Evolutionary conservation across 2,888 invertebrate genomes (phyloP).

Genomic region (Hanleya hanleyi): DNA sequence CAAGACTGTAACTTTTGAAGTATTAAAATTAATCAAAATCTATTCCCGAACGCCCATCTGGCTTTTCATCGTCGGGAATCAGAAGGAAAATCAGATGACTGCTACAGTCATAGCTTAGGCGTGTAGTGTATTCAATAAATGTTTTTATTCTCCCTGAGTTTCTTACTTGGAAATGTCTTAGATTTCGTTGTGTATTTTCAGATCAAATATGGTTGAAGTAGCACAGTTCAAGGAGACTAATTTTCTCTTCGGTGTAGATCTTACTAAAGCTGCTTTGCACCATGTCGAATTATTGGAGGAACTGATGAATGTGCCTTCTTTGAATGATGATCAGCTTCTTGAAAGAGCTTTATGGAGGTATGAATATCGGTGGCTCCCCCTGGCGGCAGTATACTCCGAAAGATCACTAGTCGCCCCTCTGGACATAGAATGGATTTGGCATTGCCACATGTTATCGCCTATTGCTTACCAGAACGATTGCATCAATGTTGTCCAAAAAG

Average conservation of each 20-base stretch:
- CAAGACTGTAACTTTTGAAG: too few species aligned
- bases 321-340: conserved; percentile 60
- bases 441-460: conserved; percentile 72
- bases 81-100: too few species aligned
- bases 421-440: conserved; percentile 76
- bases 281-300: conserved; percentile 36
- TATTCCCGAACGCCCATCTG: too few species aligned
- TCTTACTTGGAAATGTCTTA: too few species aligned
- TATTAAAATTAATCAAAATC: too few species aligned
- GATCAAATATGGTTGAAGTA: too few species aligned
- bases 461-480: conserved; percentile 66
- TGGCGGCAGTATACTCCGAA: conserved; percentile 65
- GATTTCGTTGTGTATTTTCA: too few species aligned
- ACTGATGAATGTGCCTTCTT: conserved; percentile 28
- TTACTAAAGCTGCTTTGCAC: conserved; percentile 29
- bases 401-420: conserved; percentile 73
- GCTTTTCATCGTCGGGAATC: too few species aligned
- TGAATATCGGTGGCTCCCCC: conserved; percentile 74
- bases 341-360: conserved; percentile 74
- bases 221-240: conserved; percentile 34
- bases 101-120: too few species aligned
- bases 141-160: too few species aligned
- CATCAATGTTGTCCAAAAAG: conserved; percentile 53
- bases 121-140: too few species aligned
- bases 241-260: conserved; percentile 28